These are phyloP conservation scores for Geococcyx californianus DNA, from an alignment of 2,113 vertebrate species.

Conservation along the genomic window DNA sequence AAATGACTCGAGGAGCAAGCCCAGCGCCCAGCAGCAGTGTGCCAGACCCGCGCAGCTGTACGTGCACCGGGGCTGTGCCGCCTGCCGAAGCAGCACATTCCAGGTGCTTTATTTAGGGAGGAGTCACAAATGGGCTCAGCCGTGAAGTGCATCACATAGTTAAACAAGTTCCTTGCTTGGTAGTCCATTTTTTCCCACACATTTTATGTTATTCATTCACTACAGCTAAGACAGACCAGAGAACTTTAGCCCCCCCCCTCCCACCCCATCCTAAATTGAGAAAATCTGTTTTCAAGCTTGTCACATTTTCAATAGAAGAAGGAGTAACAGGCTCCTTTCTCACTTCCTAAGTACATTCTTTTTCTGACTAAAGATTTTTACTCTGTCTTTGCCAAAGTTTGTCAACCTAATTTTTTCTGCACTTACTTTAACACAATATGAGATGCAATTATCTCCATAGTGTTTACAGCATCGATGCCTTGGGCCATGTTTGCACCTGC, in stretches of 20 bases:
- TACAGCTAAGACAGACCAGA: constrained; percentile 11
- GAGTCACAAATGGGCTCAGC: background rate
- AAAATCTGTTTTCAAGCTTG: constrained; percentile 29
- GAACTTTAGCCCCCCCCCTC: background rate
- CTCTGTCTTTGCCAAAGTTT: background rate
- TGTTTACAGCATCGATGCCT: constrained; percentile 98
- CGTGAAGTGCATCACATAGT: background rate
- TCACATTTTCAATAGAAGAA: constrained; percentile 22
- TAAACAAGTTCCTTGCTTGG: background rate
- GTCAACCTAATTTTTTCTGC: background rate
- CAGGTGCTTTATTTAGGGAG: constrained; percentile 9
- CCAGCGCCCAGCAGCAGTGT: background rate
- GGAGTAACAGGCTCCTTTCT: constrained; percentile 12
- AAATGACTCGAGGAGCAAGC: background rate
- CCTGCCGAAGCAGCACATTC: constrained; percentile 25
- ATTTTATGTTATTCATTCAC: constrained; percentile 21
- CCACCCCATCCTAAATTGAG: background rate
- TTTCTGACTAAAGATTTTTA: background rate
- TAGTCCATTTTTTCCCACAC: background rate
- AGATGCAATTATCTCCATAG: constrained; percentile 96
- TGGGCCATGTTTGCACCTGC: constrained; percentile 94
- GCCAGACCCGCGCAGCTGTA: background rate
- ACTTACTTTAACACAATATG: constrained; percentile 97
- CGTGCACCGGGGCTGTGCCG: background rate
- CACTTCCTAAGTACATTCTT: background rate